Evolutionary conservation across 1,140 invertebrate species (phyloP).

Genomic region (Idris sp.): DNA sequence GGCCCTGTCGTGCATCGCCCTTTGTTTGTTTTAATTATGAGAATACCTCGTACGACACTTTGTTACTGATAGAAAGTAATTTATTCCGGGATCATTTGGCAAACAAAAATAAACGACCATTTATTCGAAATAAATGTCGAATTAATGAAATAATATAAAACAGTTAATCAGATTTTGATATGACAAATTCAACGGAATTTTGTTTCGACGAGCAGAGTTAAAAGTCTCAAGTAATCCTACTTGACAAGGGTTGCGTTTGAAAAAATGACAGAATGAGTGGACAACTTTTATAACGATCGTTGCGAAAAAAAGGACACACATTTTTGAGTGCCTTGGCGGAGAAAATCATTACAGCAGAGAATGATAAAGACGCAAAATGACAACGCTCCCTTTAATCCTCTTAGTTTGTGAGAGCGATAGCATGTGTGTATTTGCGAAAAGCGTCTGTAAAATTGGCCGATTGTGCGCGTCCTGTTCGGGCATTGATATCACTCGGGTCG

Average conservation of each 20-base stretch:
- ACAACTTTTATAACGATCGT: slow-evolving; percentile 35
- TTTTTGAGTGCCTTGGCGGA: slow-evolving; percentile 15
- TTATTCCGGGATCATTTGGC: slow-evolving; percentile 11
- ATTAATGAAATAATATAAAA: slow-evolving; percentile 33
- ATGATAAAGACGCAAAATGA: slow-evolving; percentile 63
- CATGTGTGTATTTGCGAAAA: slow-evolving; percentile 31
- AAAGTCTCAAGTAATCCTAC: slow-evolving; percentile 41
- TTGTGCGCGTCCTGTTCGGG: slow-evolving; percentile 1
- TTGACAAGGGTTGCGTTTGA: slow-evolving; percentile 41
- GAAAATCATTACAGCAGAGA: slow-evolving; percentile 9
- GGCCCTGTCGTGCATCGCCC: slow-evolving; percentile 60
- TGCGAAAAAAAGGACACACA: slow-evolving; percentile 19
- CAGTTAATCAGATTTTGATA: slow-evolving; percentile 31
- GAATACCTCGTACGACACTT: slow-evolving; percentile 35
- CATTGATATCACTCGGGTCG: slow-evolving; percentile 45
- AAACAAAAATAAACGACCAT: too few species aligned
- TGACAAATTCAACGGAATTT: slow-evolving; percentile 33
- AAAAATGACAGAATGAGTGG: slow-evolving; percentile 35
- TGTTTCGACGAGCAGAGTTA: slow-evolving; percentile 6
- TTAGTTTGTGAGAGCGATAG: slow-evolving; percentile 47
- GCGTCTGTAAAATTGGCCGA: slow-evolving; percentile 14
- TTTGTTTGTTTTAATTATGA: slow-evolving; percentile 76
- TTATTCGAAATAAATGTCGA: slow-evolving; percentile 22
- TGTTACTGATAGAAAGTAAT: slow-evolving; percentile 35
- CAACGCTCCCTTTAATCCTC: slow-evolving; percentile 65